Conservation (phyloP, 2,113 vertebrate genomes). For the Sapajus apella region DNA sequence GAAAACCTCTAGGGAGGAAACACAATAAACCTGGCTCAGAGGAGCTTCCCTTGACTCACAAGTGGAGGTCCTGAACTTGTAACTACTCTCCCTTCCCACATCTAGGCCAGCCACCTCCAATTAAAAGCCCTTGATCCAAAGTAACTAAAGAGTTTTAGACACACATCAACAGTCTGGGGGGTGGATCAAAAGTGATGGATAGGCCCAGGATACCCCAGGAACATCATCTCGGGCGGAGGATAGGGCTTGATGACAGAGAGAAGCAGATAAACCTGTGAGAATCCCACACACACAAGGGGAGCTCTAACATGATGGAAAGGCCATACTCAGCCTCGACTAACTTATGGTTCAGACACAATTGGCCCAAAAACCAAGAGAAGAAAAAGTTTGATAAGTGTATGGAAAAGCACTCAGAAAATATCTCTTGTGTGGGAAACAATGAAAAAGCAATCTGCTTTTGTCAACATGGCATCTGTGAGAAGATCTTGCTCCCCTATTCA, state of each 20-base stretch:
- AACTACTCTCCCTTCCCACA: background rate
- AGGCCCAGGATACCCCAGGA: background rate
- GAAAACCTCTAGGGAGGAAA: background rate
- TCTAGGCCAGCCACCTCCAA: background rate
- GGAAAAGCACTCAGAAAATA: background rate
- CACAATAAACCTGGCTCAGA: background rate
- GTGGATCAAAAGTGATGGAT: background rate
- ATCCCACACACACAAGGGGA: background rate
- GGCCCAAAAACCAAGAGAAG: background rate
- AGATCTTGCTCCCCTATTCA: background rate
- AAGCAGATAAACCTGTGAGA: background rate
- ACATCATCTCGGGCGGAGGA: background rate
- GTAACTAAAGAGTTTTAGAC: background rate
- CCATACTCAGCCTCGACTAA: background rate
- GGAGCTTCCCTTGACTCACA: background rate
- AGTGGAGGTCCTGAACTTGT: background rate
- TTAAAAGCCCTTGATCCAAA: background rate
- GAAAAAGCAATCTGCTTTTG: background rate
- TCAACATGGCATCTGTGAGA: fast-evolving
- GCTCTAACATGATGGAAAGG: background rate
- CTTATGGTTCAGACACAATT: background rate
- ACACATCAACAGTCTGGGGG: background rate
- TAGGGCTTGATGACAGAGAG: background rate
- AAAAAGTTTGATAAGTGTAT: background rate
- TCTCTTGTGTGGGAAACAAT: background rate